These are phyloP conservation scores for Gymnoscopelus microlampas DNA, from an alignment of 2,797 vertebrate genomes.

Conservation along the genomic window DNA sequence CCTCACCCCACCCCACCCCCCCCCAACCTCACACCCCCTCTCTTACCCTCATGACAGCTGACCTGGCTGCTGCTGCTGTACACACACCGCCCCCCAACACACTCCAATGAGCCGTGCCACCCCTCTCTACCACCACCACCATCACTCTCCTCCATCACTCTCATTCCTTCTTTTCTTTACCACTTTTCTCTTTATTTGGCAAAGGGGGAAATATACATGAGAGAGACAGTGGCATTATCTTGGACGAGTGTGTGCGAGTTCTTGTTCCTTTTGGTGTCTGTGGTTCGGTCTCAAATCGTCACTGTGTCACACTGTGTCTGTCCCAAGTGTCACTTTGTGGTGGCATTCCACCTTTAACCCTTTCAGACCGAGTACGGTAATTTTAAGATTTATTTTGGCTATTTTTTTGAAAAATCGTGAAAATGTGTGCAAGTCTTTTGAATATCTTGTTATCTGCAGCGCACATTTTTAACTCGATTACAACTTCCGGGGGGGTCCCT, in stretches of 20 bases:
- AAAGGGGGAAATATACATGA: constrained; percentile 22
- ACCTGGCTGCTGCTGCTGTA: constrained; percentile 65
- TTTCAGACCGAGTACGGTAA: no score
- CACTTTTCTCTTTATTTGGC: constrained; percentile 13
- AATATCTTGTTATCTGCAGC: no score
- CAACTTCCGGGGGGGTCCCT: no score
- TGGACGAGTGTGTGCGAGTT: constrained; percentile 19
- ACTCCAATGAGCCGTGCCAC: constrained; percentile 29
- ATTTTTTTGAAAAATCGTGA: no score
- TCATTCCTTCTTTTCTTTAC: constrained; percentile 15
- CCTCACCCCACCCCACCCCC: constrained; percentile 20
- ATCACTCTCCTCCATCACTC: constrained; percentile 36
- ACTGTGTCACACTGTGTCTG: background rate
- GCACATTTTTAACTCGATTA: no score
- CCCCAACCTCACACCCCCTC: constrained; percentile 1
- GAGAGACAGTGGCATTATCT: background rate
- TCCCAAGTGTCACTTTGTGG: constrained; percentile 14
- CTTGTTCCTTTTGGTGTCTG: background rate
- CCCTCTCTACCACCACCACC: constrained; percentile 11
- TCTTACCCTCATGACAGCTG: constrained; percentile 63
- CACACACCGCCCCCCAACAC: constrained; percentile 61
- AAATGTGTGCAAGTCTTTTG: no score
- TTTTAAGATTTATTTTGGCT: no score
- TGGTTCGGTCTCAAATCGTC: no score
- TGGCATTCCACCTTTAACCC: no score